Evolutionary conservation across 2,888 invertebrate genomes (phyloP), one percentile per base, ranked within the genome.

Genomic region (Hoplodrina ambigua): DNA sequence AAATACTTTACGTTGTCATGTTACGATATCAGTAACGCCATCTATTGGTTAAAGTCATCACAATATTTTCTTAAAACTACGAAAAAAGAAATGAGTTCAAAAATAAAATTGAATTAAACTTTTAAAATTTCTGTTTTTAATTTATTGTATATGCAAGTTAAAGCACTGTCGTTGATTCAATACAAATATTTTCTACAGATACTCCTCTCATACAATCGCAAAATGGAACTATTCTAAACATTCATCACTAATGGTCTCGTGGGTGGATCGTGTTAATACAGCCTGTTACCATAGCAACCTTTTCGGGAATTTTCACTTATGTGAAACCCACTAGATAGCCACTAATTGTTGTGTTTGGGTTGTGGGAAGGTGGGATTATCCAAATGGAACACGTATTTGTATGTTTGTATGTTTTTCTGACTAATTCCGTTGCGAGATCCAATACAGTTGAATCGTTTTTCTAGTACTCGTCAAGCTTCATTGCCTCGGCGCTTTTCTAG

Each of bases 261-360:
- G 76, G 74, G 78, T 61, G 49, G 53, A 65, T 25, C 25, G 61
- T 78, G 78, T 84, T 83, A 82, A 78, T 71, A 54, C 30, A 54
- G 2, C 19, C 52, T 10, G 55, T 72, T 56, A 37, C 60, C 37
- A 33, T 52, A 30, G 41, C 41, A 59, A 73, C 78, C 73, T 80
- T 84, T 83, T 86, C 75, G 69, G 74, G 79, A 78, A 81, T 60
- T 83, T 82, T 64, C 78, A 68, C 78, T 63, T 74, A 52, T 8
- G 44, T 41, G 15, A 33, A 53, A 50, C 2, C 17, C 0, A 33
- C 19, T 41, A 41, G 33, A 58, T 53, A 56, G 1, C 59, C 49
- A 61, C 69, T 72, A 69, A 76, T 76, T 41, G 11, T 41, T 41
- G 41, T 41, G 41, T 41, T 11, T 41, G 13, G 41, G 11, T 11